These are phyloP conservation scores for Tringa solitaria DNA, from an alignment of 2,113 vertebrate species.

Conservation along the genomic window DNA sequence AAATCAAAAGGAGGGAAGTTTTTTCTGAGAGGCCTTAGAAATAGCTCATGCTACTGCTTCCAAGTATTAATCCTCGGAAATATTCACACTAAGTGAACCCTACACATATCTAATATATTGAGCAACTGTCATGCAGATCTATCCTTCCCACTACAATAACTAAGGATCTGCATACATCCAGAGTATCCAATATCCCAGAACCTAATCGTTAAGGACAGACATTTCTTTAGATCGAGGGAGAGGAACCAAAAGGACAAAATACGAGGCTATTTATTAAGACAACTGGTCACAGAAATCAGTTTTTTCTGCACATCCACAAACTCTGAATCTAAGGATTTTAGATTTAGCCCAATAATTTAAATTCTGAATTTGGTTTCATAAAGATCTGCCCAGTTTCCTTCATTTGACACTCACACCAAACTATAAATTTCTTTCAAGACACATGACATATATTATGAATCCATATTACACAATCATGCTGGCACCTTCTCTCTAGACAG, in stretches of 20 bases:
- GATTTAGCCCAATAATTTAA: neutral
- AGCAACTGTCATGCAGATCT: neutral
- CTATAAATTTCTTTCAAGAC: neutral
- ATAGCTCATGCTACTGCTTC: neutral
- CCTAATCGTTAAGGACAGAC: neutral
- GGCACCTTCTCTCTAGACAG: neutral
- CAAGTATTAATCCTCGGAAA: neutral
- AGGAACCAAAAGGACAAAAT: neutral
- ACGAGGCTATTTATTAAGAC: neutral
- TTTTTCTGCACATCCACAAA: neutral
- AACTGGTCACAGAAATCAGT: neutral
- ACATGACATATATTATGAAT: fast-evolving
- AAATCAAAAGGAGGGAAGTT: slow-evolving; percentile 9
- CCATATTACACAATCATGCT: fast-evolving
- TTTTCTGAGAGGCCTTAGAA: slow-evolving; percentile 19
- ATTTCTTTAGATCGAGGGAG: neutral
- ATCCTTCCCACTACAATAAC: neutral
- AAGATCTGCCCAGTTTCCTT: neutral
- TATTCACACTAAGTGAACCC: neutral
- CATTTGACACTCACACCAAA: neutral
- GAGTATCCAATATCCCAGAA: neutral
- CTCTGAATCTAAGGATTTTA: neutral
- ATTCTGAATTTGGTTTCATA: neutral
- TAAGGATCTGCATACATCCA: neutral
- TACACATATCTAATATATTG: neutral